A percentile compares a stretch with the other conserved stretches of the same genome.
phyloP scores from a whole-genome alignment of 2,113 vertebrate species.

The Cynopterus brachyotis region DNA sequence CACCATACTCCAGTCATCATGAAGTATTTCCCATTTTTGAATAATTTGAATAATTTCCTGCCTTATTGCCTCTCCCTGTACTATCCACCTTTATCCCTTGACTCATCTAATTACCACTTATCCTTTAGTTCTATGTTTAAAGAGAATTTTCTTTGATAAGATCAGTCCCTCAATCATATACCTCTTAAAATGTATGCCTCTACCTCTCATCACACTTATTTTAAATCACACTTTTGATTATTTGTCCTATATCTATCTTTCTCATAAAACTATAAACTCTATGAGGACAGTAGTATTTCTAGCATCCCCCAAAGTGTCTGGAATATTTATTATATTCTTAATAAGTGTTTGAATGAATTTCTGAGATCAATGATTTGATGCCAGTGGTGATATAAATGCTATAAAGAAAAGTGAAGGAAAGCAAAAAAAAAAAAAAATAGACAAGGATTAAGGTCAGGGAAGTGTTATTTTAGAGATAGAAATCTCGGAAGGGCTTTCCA shows the following conservation, averaged over 20 bases:
- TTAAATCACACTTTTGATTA: background rate
- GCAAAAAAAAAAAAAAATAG: background rate
- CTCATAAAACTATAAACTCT: background rate
- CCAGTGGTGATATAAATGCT: background rate
- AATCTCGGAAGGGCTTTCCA: background rate
- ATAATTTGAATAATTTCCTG: background rate
- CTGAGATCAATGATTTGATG: background rate
- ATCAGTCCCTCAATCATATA: background rate
- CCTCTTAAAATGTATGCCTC: background rate
- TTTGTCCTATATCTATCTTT: background rate
- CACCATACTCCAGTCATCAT: background rate
- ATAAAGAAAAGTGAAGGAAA: background rate
- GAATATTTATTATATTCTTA: background rate
- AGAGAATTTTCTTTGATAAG: background rate
- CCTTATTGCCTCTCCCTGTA: background rate
- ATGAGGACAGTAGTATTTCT: background rate
- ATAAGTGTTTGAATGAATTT: background rate
- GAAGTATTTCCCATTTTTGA: background rate
- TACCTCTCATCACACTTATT: background rate
- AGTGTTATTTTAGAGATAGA: background rate
- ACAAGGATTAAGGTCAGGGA: background rate
- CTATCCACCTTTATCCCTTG: background rate
- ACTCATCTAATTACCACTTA: background rate
- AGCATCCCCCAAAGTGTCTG: background rate
- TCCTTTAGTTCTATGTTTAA: background rate